phyloP scores from a whole-genome alignment of 1,140 invertebrate species.

The Microplitis mediator region DNA sequence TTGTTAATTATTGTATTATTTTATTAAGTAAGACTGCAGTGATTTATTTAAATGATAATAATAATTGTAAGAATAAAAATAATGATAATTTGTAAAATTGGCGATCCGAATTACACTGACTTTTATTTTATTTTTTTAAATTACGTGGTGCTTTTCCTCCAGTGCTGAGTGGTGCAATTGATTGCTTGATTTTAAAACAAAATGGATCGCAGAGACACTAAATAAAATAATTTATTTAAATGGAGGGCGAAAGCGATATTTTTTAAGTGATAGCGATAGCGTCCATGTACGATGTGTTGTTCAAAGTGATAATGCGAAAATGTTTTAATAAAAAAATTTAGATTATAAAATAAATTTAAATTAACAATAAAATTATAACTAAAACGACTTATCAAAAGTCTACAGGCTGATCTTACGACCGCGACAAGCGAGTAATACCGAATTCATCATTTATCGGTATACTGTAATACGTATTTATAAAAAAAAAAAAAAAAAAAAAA shows the following conservation, averaged over 20 bases:
- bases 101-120: conserved; percentile 10
- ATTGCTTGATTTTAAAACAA: conserved; percentile 17
- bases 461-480: conserved; percentile 29
- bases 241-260: conserved; percentile 19
- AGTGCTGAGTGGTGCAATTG: conserved; percentile 30
- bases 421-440: conserved; percentile 22
- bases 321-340: background rate
- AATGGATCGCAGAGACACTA: background rate
- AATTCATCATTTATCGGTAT: conserved; percentile 27
- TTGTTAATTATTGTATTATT: background rate
- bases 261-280: conserved; percentile 17
- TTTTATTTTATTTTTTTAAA: conserved; percentile 5
- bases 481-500: conserved; percentile 1
- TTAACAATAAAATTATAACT: background rate
- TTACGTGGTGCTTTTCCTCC: conserved; percentile 52
- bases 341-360: background rate
- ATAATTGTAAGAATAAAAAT: too few species aligned
- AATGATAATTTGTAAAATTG: background rate
- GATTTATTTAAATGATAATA: background rate
- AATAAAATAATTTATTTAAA: background rate
- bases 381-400: background rate
- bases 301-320: background rate
- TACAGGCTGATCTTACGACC: conserved; percentile 20
- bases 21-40: background rate
- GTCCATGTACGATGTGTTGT: conserved; percentile 14